Percentiles rank a stretch among this genome's conserved stretches.
phyloP scores from a whole-genome alignment of 2,888 invertebrate species.

The Lymantria monacha region DNA sequence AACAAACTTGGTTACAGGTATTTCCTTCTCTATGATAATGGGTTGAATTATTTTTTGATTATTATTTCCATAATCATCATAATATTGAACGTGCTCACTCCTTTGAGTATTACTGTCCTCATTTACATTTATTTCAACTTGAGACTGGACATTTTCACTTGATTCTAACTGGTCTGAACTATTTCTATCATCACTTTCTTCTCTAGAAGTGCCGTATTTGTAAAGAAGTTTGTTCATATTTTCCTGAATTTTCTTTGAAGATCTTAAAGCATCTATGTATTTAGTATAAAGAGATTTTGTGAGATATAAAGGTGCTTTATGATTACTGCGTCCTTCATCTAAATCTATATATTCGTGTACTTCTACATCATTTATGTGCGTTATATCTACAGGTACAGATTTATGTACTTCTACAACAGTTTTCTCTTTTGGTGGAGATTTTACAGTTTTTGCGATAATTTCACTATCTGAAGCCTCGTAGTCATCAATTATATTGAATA shows the following conservation, averaged over 20 bases:
- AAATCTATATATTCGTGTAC: constrained; percentile 70
- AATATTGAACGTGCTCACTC: constrained; percentile 50
- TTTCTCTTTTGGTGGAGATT: constrained; percentile 64
- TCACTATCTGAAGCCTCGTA: constrained; percentile 69
- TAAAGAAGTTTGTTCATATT: constrained; percentile 53
- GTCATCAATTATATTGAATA: constrained; percentile 63
- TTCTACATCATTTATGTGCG: constrained; percentile 73
- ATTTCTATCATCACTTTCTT: constrained; percentile 46
- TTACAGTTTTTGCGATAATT: constrained; percentile 57
- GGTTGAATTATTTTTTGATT: constrained; percentile 67
- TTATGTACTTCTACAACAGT: constrained; percentile 85
- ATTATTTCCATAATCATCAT: constrained; percentile 44
- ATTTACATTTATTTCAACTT: constrained; percentile 55
- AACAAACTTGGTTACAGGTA: constrained; percentile 71
- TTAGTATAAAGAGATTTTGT: constrained; percentile 58
- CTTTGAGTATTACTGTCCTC: constrained; percentile 41
- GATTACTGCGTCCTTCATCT: constrained; percentile 63
- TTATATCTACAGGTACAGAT: constrained; percentile 82
- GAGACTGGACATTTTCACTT: constrained; percentile 58
- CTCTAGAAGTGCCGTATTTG: constrained; percentile 56
- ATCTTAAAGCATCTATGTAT: constrained; percentile 62
- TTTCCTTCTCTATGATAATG: constrained; percentile 71
- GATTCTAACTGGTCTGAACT: constrained; percentile 53
- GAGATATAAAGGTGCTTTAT: constrained; percentile 47
- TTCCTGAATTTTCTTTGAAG: constrained; percentile 59